Evolutionary conservation across 2,797 vertebrate species (phyloP).

Genomic region (Manis javanica): DNA sequence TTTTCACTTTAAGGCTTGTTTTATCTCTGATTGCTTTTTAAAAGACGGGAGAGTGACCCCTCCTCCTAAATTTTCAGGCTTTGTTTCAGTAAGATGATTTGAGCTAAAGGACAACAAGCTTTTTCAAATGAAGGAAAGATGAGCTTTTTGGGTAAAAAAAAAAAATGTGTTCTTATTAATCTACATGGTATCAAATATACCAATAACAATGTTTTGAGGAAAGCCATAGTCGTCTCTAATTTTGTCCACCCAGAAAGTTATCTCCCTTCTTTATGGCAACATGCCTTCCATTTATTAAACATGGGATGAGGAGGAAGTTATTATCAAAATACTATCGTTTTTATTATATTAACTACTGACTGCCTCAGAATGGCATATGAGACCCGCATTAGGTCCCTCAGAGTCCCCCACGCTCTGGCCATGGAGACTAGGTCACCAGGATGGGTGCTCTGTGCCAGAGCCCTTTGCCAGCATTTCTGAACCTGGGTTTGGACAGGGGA

Average conservation of each 20-base stretch:
- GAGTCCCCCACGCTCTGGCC: rapidly evolving
- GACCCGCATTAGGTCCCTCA: rapidly evolving
- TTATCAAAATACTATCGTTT: rapidly evolving
- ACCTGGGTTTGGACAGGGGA: rapidly evolving
- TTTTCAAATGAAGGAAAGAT: not conserved
- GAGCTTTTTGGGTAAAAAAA: not conserved
- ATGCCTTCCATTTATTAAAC: not conserved
- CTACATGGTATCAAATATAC: not conserved
- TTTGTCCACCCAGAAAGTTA: rapidly evolving
- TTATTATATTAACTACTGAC: not conserved
- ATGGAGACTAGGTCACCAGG: not conserved
- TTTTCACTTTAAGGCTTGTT: not conserved
- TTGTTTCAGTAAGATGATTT: not conserved
- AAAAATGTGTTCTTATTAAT: not conserved
- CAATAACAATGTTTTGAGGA: rapidly evolving
- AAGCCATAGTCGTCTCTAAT: rapidly evolving
- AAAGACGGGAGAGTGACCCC: rapidly evolving
- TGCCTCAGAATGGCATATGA: rapidly evolving
- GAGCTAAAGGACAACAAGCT: not conserved
- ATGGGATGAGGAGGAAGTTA: rapidly evolving
- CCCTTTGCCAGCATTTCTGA: rapidly evolving
- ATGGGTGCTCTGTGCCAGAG: rapidly evolving
- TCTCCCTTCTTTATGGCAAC: rapidly evolving
- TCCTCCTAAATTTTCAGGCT: not conserved
- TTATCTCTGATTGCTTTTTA: not conserved